Evolutionary conservation across 2,888 invertebrate genomes (phyloP), one percentile per base, ranked within the genome.

Genomic region (Orthonevra nobilis): DNA sequence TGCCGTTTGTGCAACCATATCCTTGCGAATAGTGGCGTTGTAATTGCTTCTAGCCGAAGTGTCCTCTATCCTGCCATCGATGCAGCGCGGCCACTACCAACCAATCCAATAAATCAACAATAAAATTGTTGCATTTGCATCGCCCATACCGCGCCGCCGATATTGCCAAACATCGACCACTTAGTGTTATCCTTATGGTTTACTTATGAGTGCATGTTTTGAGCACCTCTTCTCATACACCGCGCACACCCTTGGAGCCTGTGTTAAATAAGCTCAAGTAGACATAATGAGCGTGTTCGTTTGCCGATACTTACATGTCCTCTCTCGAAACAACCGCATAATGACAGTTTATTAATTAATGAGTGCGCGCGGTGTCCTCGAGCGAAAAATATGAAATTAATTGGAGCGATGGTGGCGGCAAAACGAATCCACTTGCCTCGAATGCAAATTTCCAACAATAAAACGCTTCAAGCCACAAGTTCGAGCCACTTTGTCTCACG

Each of bases 261-360:
- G 5, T 66, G 61, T 79, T 79, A 66, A 72, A 77, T 72, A 61
- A 56, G 66, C 72, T 72, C 72, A 73, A 79, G 79, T 60, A 36
- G 30, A 19, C 42, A 44, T 79, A 73, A 79, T 79, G 73, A 73
- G 79, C 60, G 60, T 12, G 32, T 26, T 6, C 15, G 40, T 10
- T 36, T n/a, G 14, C 14, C 30, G 30, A 20, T 9, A 52, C 30
- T 26, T 64, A 40, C 32, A 28, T 32, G 48, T 60, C 52, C 46
- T 56, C n/a, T n/a, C n/a, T n/a, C 72, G 52, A n/a, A 72, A 72
- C 48, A 73, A 56, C 79, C 79, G 30, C 66, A 36, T 61, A 66
- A 73, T 79, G 66, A 34, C 61, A 68, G 73, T 73, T 79, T 79
- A 73, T 79, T 79, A 73, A 79, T 72, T 73, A 79, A 68, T 58